Evolutionary conservation across 2,888 invertebrate species (phyloP).

Genomic region (Amphimallon solstitiale): DNA sequence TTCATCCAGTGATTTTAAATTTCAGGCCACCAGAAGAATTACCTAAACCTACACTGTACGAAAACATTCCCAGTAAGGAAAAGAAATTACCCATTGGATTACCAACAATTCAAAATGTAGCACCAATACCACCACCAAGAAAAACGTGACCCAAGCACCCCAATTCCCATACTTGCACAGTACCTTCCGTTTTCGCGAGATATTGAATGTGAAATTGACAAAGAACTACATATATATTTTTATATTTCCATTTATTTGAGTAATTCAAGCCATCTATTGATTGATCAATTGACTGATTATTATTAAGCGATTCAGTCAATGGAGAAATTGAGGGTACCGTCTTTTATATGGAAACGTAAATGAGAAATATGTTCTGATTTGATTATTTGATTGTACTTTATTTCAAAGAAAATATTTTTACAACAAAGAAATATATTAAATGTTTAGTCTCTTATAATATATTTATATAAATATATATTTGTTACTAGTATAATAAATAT

Average conservation of each 20-base stretch:
- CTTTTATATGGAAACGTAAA: slow-evolving; percentile 1
- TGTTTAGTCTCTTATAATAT: slow-evolving; percentile 22
- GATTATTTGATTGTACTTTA: slow-evolving; percentile 27
- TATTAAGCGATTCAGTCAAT: slow-evolving; percentile 12
- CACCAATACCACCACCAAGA: slow-evolving; percentile 60
- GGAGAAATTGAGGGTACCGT: slow-evolving; percentile 12
- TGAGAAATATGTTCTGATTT: slow-evolving; percentile 32
- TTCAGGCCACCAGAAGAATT: slow-evolving; percentile 67
- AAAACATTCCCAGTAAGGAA: slow-evolving; percentile 66
- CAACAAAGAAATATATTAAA: slow-evolving; percentile 24
- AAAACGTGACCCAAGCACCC: slow-evolving; percentile 58
- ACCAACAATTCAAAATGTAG: slow-evolving; percentile 52
- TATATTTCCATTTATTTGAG: slow-evolving; percentile 25
- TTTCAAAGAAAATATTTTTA: slow-evolving; percentile 24
- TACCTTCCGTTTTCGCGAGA: slow-evolving; percentile 36
- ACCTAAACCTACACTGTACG: slow-evolving; percentile 64
- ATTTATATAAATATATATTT: slow-evolving; percentile 26
- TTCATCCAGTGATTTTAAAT: no score
- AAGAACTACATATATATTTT: slow-evolving; percentile 10
- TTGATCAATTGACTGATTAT: slow-evolving; percentile 20
- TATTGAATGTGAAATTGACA: slow-evolving; percentile 25
- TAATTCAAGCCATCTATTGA: slow-evolving; percentile 21
- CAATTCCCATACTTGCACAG: slow-evolving; percentile 1
- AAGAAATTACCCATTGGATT: slow-evolving; percentile 53
- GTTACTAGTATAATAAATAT: slow-evolving; percentile 28